Evolutionary conservation across 1,140 invertebrate species (phyloP).

Genomic region (Bombus superbus): DNA sequence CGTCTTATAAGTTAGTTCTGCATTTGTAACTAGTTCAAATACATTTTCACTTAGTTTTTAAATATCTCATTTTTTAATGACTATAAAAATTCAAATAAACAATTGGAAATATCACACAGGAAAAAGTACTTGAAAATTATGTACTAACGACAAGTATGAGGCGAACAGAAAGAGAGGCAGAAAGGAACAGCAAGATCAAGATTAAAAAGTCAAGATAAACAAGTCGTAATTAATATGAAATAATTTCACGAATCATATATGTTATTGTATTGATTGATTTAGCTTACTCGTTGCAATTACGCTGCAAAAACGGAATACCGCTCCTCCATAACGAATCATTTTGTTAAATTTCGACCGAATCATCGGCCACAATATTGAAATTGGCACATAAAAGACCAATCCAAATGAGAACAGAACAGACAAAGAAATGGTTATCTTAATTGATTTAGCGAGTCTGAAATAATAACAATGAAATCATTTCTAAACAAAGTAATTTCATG

Average conservation of each 20-base stretch:
- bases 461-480: not conserved
- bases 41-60: no score
- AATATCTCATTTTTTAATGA: no score
- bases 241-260: not conserved
- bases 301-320: slow-evolving; percentile 58
- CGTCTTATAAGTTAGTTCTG: no score
- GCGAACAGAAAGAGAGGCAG: no score
- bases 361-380: slow-evolving; percentile 70
- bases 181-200: no score
- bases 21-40: no score
- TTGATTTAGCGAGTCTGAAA: slow-evolving; percentile 62
- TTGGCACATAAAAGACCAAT: slow-evolving; percentile 67
- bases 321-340: slow-evolving; percentile 30
- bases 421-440: slow-evolving; percentile 67
- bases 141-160: no score
- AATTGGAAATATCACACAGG: no score
- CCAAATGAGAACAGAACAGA: slow-evolving; percentile 68
- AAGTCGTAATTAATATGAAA: no score
- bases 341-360: slow-evolving; percentile 46
- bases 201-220: no score
- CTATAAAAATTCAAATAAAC: no score
- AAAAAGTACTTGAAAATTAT: no score
- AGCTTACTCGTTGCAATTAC: slow-evolving; percentile 59
- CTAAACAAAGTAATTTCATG: not conserved
- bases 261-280: not conserved